These are phyloP conservation scores for Tachuris rubrigastra DNA, from an alignment of 2,113 vertebrate species.

Conservation along the genomic window DNA sequence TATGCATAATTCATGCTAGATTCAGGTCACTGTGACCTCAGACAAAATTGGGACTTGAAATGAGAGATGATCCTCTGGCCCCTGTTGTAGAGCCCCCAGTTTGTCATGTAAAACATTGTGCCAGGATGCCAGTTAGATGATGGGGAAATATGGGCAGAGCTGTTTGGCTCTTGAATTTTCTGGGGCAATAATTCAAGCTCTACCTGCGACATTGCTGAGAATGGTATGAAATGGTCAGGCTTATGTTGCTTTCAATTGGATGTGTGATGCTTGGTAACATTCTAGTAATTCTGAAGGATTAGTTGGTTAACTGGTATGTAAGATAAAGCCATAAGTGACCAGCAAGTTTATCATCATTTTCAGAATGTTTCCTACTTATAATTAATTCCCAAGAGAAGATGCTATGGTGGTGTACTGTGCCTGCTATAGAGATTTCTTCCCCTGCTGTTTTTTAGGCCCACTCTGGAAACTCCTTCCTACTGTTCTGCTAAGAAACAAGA, in stretches of 20 bases:
- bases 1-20: neutral
- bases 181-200: neutral
- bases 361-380: neutral
- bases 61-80: neutral
- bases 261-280: neutral
- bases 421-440: neutral
- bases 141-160: neutral
- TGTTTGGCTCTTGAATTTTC: neutral
- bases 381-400: neutral
- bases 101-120: neutral
- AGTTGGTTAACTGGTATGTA: neutral
- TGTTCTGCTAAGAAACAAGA: neutral
- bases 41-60: neutral
- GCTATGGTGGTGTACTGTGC: neutral
- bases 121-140: neutral
- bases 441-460: neutral
- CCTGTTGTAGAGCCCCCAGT: neutral
- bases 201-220: neutral
- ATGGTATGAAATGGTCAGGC: neutral
- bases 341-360: neutral
- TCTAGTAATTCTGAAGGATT: neutral
- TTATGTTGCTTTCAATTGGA: neutral
- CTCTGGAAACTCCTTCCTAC: neutral
- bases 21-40: slow-evolving; percentile 12
- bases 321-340: neutral